These are phyloP conservation scores for Teleogryllus occipitalis DNA, from an alignment of 1,140 invertebrate species.

Conservation along the genomic window DNA sequence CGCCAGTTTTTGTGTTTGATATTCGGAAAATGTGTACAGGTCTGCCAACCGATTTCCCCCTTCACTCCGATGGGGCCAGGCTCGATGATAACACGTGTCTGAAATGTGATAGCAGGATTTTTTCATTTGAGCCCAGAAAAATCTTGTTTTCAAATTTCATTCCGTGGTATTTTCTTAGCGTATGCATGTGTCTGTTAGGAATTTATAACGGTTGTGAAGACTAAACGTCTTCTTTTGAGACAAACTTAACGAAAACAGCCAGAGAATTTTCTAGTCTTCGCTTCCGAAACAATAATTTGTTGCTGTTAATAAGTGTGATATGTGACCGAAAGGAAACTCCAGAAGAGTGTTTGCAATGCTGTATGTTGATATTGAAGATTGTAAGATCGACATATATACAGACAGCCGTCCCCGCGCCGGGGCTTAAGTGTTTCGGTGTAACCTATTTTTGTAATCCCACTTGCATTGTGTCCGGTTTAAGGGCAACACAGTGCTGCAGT, in stretches of 20 bases:
- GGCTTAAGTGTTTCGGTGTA: not conserved
- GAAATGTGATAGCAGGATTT: slow-evolving; percentile 4
- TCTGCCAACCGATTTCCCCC: not conserved
- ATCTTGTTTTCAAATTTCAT: not conserved
- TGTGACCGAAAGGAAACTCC: not conserved
- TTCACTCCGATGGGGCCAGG: not conserved
- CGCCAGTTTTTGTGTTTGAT: not conserved
- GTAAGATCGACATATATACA: not conserved
- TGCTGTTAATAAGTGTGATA: not conserved
- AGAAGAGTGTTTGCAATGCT: not conserved
- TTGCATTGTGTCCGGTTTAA: not conserved
- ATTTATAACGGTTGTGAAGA: too few relatives aligned
- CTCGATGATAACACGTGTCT: not conserved
- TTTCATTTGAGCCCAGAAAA: not conserved
- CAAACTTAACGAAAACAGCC: not conserved
- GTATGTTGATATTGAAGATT: not conserved
- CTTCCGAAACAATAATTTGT: not conserved
- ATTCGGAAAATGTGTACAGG: not conserved
- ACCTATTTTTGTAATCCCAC: slow-evolving; percentile 4
- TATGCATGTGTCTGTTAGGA: not conserved
- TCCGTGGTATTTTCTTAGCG: not conserved
- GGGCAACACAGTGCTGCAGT: not conserved
- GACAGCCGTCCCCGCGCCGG: not conserved
- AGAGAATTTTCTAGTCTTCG: not conserved
- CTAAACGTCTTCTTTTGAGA: too few relatives aligned